Conservation (phyloP, 2,888 invertebrate genomes). For the Empis stercorea region DNA sequence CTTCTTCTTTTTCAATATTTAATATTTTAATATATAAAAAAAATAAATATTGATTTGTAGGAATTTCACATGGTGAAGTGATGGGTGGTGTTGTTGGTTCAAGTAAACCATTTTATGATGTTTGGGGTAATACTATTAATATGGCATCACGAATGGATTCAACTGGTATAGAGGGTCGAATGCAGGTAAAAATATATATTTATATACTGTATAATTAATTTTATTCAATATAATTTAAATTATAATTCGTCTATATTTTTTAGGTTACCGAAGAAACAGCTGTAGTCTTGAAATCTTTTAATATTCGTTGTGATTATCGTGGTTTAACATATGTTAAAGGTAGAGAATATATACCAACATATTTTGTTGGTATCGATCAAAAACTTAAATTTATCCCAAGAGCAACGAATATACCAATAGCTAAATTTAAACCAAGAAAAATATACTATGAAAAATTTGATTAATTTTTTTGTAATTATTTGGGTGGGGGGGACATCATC, state of each 20-base stretch:
- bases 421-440: too few relatives aligned
- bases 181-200: conserved; percentile 42
- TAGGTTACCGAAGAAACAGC: conserved; percentile 42
- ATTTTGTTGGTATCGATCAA: conserved; percentile 51
- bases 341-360: conserved; percentile 46
- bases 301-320: conserved; percentile 48
- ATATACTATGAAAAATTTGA: too few relatives aligned
- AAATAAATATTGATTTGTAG: not conserved
- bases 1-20: not conserved
- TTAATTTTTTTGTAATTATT: too few relatives aligned
- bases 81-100: conserved; percentile 86
- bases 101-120: conserved; percentile 80
- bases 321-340: conserved; percentile 57
- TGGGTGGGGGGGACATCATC: too few relatives aligned
- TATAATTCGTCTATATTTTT: too few relatives aligned
- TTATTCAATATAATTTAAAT: too few relatives aligned
- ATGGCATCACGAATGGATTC: conserved; percentile 88
- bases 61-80: conserved; percentile 73
- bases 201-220: conserved; percentile 41
- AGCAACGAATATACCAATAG: too few relatives aligned
- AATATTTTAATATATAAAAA: too few relatives aligned
- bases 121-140: conserved; percentile 90
- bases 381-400: conserved; percentile 14
- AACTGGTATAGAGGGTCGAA: conserved; percentile 60
- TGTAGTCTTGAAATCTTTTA: conserved; percentile 45